Percentiles rank a stretch among this genome's conserved stretches.
Conservation (phyloP, 2,888 invertebrate genomes). For the Drosophila neonasuta region DNA sequence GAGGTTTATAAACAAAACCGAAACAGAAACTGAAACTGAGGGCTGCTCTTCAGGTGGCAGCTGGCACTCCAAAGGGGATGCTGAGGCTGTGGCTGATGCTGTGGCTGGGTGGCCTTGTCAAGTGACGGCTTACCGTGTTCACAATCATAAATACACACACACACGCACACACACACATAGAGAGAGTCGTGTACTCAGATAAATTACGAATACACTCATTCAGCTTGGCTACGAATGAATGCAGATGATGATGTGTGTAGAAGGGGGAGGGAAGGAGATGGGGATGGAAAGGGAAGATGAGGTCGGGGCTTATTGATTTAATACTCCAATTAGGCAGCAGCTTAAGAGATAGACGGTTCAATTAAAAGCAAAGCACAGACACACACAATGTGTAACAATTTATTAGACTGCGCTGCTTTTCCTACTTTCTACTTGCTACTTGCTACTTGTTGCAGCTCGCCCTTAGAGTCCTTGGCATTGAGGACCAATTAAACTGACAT, state of each 20-base stretch:
- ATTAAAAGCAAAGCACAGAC: slow-evolving; percentile 1
- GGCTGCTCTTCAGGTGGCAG: slow-evolving; percentile 19
- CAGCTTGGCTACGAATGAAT: not conserved
- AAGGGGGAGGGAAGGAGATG: not conserved
- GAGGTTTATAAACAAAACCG: slow-evolving; percentile 20
- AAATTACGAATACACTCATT: slow-evolving; percentile 1
- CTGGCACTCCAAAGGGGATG: slow-evolving; percentile 12
- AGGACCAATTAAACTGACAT: slow-evolving; percentile 16
- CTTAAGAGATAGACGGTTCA: not conserved
- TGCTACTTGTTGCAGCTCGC: slow-evolving; percentile 50
- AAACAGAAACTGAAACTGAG: not conserved
- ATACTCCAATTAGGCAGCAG: slow-evolving; percentile 2
- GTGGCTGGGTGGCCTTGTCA: slow-evolving; percentile 11
- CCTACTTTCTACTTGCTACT: slow-evolving; percentile 5
- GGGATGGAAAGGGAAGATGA: not conserved
- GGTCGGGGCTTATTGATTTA: slow-evolving; percentile 10
- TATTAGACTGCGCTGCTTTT: not conserved
- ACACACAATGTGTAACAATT: not conserved
- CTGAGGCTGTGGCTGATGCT: not conserved
- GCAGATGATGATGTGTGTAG: too few relatives aligned
- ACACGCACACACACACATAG: not conserved
- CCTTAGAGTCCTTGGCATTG: slow-evolving; percentile 37
- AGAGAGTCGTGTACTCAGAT: not conserved
- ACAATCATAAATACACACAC: slow-evolving; percentile 14
- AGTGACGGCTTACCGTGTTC: not conserved